Percentiles rank a stretch among this genome's conserved stretches.
These are phyloP conservation scores for Geotrypetes seraphini DNA, from an alignment of 2,797 vertebrate genomes.

Conservation along the genomic window DNA sequence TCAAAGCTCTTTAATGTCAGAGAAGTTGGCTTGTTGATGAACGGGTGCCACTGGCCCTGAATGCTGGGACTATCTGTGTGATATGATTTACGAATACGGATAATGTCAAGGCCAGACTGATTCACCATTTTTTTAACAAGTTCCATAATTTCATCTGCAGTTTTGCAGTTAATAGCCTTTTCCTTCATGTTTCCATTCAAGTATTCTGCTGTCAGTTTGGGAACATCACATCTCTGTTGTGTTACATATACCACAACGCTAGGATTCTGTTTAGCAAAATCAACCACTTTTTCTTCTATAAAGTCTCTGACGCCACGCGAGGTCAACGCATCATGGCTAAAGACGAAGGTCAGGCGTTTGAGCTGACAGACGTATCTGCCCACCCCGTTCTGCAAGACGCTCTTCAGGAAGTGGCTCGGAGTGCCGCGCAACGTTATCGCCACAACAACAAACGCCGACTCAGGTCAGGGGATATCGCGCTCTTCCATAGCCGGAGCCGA, in stretches of 20 bases:
- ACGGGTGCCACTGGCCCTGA: no score
- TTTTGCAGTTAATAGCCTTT: no score
- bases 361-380: constrained; percentile 86
- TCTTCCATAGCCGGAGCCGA: no score
- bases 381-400: constrained; percentile 81
- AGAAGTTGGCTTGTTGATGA: no score
- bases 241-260: constrained; percentile 81
- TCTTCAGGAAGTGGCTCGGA: constrained; percentile 75
- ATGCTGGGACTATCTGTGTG: no score
- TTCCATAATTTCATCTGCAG: no score
- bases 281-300: constrained; percentile 75
- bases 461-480: no score
- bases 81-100: no score
- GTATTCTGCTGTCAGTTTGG: constrained; percentile 79
- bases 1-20: no score
- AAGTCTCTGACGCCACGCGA: constrained; percentile 81
- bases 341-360: constrained; percentile 73
- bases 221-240: constrained; percentile 46
- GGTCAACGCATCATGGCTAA: constrained; percentile 67
- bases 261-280: constrained; percentile 79
- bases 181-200: no score
- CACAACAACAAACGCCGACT: fast-evolving
- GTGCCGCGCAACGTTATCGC: constrained; percentile 78
- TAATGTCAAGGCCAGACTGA: no score
- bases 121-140: no score